These are phyloP conservation scores for Plusia festucae DNA, from an alignment of 2,888 invertebrate species.

Conservation along the genomic window DNA sequence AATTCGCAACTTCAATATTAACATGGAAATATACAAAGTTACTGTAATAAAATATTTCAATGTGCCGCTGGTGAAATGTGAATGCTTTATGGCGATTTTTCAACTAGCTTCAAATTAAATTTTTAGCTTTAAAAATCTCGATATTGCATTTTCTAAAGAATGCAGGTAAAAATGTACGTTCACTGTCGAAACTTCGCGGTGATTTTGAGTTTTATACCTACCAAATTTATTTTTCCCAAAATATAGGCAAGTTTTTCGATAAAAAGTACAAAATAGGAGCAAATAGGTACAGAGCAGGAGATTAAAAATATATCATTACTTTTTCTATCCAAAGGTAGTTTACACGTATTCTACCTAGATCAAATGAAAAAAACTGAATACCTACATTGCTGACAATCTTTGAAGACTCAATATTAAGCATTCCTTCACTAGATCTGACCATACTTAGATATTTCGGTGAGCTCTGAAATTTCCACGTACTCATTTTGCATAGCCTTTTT, in stretches of 20 bases:
- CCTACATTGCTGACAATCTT: conserved; percentile 32
- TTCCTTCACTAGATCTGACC: conserved; percentile 57
- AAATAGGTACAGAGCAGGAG: too few relatives aligned
- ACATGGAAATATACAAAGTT: conserved; percentile 24
- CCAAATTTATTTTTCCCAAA: neutral
- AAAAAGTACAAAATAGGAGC: too few relatives aligned
- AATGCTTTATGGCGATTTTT: conserved; percentile 26
- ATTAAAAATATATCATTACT: too few relatives aligned
- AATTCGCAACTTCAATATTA: conserved; percentile 30
- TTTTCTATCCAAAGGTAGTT: neutral
- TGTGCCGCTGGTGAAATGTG: conserved; percentile 26
- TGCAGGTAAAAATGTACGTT: neutral
- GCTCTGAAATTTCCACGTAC: conserved; percentile 49
- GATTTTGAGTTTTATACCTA: too few relatives aligned
- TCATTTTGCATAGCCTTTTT: conserved; percentile 48
- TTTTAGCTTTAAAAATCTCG: conserved; percentile 30
- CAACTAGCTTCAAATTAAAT: conserved; percentile 45
- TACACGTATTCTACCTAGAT: conserved; percentile 15
- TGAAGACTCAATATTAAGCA: conserved; percentile 57
- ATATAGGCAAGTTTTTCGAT: too few relatives aligned
- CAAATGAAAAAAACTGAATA: conserved; percentile 37
- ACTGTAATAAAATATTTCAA: conserved; percentile 21
- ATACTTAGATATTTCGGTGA: conserved; percentile 47
- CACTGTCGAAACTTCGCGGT: neutral
- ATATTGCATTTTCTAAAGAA: conserved; percentile 39